Evolutionary conservation across 2,797 vertebrate species (phyloP).

Genomic region (Sebastes nivosus): DNA sequence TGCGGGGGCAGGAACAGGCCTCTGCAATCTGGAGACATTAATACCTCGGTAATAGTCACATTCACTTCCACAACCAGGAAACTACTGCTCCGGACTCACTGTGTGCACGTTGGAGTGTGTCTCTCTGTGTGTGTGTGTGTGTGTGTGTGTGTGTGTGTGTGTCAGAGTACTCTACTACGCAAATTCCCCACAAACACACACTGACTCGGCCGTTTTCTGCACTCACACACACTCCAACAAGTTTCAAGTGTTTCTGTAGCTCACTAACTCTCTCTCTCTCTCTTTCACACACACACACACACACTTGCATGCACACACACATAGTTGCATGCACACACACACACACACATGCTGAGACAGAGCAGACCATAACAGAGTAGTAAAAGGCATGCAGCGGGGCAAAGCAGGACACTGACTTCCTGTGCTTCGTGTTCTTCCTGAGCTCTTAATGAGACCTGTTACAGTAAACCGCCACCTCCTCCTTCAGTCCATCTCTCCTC

Average conservation of each 20-base stretch:
- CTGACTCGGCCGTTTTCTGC: background rate
- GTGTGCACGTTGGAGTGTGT: background rate
- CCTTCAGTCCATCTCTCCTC: constrained; percentile 12
- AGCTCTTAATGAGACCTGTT: constrained; percentile 69
- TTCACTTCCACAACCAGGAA: constrained; percentile 80
- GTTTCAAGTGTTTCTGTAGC: constrained; percentile 14
- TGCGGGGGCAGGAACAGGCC: constrained; percentile 79
- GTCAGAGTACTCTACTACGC: background rate
- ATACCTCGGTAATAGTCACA: constrained; percentile 82
- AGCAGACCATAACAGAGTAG: constrained; percentile 66
- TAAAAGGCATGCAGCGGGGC: constrained; percentile 53
- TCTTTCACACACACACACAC: background rate
- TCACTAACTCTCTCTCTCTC: constrained; percentile 2
- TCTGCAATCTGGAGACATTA: constrained; percentile 84
- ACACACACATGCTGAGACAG: constrained; percentile 45
- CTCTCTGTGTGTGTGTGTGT: background rate
- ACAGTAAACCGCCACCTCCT: constrained; percentile 65
- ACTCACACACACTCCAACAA: background rate
- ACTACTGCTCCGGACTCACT: constrained; percentile 34
- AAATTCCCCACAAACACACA: background rate
- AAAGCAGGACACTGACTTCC: constrained; percentile 66
- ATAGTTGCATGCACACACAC: constrained; percentile 19
- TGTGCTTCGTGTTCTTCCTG: constrained; percentile 67
- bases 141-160: background rate
- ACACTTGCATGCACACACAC: background rate